Conservation (phyloP, 2,113 vertebrate species). For the Aramus guarauna region DNA sequence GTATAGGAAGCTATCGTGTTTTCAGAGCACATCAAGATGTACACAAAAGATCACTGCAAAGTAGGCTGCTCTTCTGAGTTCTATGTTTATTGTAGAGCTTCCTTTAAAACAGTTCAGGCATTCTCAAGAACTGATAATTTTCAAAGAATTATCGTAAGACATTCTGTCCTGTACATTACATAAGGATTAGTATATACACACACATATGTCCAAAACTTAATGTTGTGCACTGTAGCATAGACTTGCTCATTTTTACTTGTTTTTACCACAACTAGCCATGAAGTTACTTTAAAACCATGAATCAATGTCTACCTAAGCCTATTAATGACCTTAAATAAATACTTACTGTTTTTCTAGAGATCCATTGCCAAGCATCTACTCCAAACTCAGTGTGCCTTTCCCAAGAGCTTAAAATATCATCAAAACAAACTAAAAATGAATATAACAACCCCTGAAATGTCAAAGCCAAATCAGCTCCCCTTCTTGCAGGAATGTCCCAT, state of each 20-base stretch:
- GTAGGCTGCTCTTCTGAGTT: not conserved
- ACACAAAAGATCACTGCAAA: not conserved
- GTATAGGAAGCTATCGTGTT: not conserved
- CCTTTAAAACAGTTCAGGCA: not conserved
- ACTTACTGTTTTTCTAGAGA: not conserved
- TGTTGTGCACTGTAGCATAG: not conserved
- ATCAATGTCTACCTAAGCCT: not conserved
- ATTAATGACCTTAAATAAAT: not conserved
- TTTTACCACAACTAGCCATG: not conserved
- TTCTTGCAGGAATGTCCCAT: not conserved
- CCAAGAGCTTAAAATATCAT: not conserved
- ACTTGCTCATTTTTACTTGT: not conserved
- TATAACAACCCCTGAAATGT: not conserved
- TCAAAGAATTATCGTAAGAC: not conserved
- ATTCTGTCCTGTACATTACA: not conserved
- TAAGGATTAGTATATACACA: not conserved
- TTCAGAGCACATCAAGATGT: not conserved
- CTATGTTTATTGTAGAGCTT: not conserved
- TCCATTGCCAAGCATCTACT: not conserved
- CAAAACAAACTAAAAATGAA: not conserved
- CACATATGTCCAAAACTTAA: not conserved
- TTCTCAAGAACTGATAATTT: not conserved
- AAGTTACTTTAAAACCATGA: not conserved
- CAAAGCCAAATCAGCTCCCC: not conserved
- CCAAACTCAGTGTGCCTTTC: not conserved